Evolutionary conservation across 2,113 vertebrate genomes (phyloP), one percentile per base, ranked within the genome.

Genomic region (Gila orcuttii): DNA sequence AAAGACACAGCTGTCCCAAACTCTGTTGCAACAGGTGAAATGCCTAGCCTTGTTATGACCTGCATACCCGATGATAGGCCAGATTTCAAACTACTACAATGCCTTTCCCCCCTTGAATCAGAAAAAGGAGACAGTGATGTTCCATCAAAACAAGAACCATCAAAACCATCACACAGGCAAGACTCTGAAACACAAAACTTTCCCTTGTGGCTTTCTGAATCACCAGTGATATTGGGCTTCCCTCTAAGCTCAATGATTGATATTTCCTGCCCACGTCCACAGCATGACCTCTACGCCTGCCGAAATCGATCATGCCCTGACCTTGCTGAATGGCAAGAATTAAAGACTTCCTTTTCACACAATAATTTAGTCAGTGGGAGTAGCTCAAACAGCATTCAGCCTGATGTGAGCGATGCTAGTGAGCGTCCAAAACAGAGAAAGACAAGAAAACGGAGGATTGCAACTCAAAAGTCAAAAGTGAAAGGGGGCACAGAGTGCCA

Each of bases 51-150:
- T 36, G 21, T 7, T 0, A 79, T 85, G 12, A 12, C 79, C 4
- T 25, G 21, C 1, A 28, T 25, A n/a, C 23, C 39, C 45, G 71
- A 84, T 57, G 36, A 60, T 28, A 55, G 79, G 8, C 28, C 55
- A 25, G 81, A 62, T 31, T 81, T 90, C 82, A 89, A 85, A 39
- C 91, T 94, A 60, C 93, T 89, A 57, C 86, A 0, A 19, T 91
- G 88, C 80, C 92, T 94, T 66, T 94, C 94, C 83, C 93, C 94
- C 4, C 85, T 94, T 74, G 8, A 79, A 47, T 31, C 57, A 0
- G 84, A 89, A 55, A 82, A 76, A 21, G 69, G 17, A 60, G 45
- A 66, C 19, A 62, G 25, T 50, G 64, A 68, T 28, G 28, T 57
- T 75, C 52, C 55, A 21, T 25, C 28, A 21, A 52, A 52, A 52